Base-by-base conservation (phyloP, 2,888 invertebrate species). In the Cryptosula pallasiana region DNA sequence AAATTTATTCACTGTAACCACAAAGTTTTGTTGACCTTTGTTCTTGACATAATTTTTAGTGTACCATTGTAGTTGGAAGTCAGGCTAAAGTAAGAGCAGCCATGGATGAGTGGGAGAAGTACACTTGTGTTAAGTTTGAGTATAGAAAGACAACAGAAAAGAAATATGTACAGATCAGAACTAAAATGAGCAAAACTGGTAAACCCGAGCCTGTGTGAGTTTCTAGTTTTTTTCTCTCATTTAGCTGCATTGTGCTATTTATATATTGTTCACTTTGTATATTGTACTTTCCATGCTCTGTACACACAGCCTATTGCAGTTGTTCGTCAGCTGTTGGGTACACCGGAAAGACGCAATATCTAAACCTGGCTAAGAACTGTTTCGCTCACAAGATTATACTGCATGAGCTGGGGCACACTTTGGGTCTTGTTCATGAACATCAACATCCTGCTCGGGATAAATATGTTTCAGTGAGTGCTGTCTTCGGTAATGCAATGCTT, bases 91-190 rank as follows among this genome's bases (percentile, higher is more conserved):
- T 70, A 2, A 16, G 45, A 9, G 23, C 35, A 1, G 36, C 23
- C 23, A 70, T 70, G 70, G 70, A 70, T n/a, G 70, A 36, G 36
- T 70, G 70, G 70, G 70, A 70, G 45, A 70, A 70, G 3, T 70
- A 36, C 45, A 70, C 45, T 2, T 70, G 70, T 36, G 45, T 70
- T 1, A 23, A 29, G 23, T 70, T 70, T 27, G 45, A 13, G n/a
- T 27, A 23, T 9, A 58, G 29, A n/a, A 58, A 27, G 29, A 23
- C 13, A 5, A 9, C 58, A 23, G 13, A 58, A 25, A 58, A 23
- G 58, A 27, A 9, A 58, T 58, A 58, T n/a, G 58, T 58, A 13
- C 45, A 45, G 45, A 45, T 45, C 20, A 45, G 45, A 45, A 45
- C 45, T 45, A 45, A 45, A 45, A 45, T 45, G 45, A 20, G 20